Base-by-base conservation (phyloP, 2,113 vertebrate species). In the Vombatus ursinus region DNA sequence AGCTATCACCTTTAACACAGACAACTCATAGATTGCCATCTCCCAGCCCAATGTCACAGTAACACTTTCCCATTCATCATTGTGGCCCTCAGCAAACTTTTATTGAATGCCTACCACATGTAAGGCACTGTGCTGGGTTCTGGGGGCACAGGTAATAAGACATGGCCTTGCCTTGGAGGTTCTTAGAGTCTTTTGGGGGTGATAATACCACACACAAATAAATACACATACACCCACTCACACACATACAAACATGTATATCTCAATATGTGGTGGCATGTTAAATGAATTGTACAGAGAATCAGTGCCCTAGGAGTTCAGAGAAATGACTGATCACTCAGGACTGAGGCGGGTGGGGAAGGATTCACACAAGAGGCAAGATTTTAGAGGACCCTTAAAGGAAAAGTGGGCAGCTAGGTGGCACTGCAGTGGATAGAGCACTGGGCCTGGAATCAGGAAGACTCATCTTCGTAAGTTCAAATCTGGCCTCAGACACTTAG, bases 351-450 rank as follows among this genome's bases (percentile, higher is more conserved):
- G 50, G 92, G 50, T 94, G 57, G 95, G 96, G 77, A 95, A 61
- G 25, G 51, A 91, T 95, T 95, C 93, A 97, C 91, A 93, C 93
- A 96, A 92, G 96, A 97, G 89, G 90, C 96, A 97, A 97, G 91
- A 94, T 52, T 92, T 96, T 92, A 96, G 54, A 94, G 37, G 48
- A 95, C 90, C 96, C 96, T 96, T 93, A 93, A 90, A 89, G n/a
- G n/a, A 44, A 23, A 84, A 84, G 68, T 44, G 19, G n/a, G 19
- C 31, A 14, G 31, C 61, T 68, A 68, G 31, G 28, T 61, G 57
- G 61, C 1, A 0, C 61, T 68, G 61, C 61, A 37, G 31, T 37
- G 31, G 12, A 26, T 68, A 68, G 61, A 68, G 26, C 9, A 11
- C 57, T 61, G 61, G 61, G 31, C 61, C 61, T 68, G 31, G 31